phyloP scores from a whole-genome alignment of 2,797 vertebrate genomes.

The Anabas testudineus region DNA sequence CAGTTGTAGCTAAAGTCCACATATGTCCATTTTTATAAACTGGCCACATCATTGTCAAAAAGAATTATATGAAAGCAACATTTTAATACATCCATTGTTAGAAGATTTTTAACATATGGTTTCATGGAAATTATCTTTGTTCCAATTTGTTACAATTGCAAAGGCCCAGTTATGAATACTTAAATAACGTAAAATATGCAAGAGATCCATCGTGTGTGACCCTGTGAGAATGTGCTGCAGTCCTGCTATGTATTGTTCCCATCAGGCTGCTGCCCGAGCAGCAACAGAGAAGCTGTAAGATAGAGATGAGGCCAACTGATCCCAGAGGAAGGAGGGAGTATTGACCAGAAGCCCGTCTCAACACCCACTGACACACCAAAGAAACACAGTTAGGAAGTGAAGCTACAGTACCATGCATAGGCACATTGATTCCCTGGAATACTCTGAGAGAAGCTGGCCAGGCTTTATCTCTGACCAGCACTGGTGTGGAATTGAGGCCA shows the following conservation, averaged over 20 bases:
- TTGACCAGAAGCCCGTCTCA: slow-evolving; percentile 51
- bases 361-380: slow-evolving; percentile 39
- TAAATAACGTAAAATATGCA: background rate
- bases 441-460: slow-evolving; percentile 25
- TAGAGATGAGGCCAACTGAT: slow-evolving; percentile 37
- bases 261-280: slow-evolving; percentile 22
- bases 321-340: slow-evolving; percentile 44
- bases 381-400: slow-evolving; percentile 43
- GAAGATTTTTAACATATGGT: background rate
- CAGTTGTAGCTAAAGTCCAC: slow-evolving; percentile 1
- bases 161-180: background rate
- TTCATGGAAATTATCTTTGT: background rate
- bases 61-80: background rate
- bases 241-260: slow-evolving; percentile 19
- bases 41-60: background rate
- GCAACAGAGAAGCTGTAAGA: slow-evolving; percentile 25
- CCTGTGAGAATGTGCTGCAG: background rate
- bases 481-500: slow-evolving; percentile 27
- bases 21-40: background rate
- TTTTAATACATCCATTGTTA: no score
- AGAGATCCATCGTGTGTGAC: background rate
- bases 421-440: slow-evolving; percentile 48
- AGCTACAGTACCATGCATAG: slow-evolving; percentile 33
- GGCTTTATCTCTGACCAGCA: slow-evolving; percentile 40
- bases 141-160: background rate